A percentile compares a stretch with the other conserved stretches of the same genome.
Conservation (phyloP, 2,888 invertebrate genomes). For the Antheraea assamensis region DNA sequence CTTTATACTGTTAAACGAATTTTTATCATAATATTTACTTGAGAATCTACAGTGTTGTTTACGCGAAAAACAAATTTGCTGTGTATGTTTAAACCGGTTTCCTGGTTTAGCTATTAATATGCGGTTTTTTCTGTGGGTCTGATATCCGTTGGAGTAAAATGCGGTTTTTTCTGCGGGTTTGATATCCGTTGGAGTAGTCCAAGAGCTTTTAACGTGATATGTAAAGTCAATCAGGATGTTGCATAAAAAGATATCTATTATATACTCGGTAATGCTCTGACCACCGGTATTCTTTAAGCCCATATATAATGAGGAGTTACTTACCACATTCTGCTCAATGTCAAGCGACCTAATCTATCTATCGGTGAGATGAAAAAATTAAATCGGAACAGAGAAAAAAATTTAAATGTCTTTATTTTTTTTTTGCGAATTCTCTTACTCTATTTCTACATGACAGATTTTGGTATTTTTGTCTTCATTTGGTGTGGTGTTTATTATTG, state of each 20-base stretch:
- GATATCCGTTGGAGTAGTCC: background rate
- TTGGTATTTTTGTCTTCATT: no score
- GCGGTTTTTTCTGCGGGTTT: background rate
- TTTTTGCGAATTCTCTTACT: no score
- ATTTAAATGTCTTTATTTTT: no score
- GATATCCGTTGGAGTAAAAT: background rate
- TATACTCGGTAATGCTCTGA: background rate
- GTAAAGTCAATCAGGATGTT: background rate
- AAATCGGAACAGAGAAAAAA: no score
- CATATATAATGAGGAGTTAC: background rate
- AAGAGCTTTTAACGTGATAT: background rate
- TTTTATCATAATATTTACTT: slow-evolving; percentile 13
- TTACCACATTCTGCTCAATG: background rate
- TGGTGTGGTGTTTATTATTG: no score
- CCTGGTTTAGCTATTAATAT: background rate
- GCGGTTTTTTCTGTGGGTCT: background rate
- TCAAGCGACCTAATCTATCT: no score
- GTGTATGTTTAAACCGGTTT: background rate
- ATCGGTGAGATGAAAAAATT: no score
- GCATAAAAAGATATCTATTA: background rate
- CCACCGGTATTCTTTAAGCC: background rate
- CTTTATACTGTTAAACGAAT: slow-evolving; percentile 6
- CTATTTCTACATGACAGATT: no score
- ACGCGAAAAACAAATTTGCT: background rate
- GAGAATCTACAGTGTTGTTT: slow-evolving; percentile 10